Evolutionary conservation across 2,797 vertebrate genomes (phyloP).

Genomic region (Hyperoplus lanceolatus): DNA sequence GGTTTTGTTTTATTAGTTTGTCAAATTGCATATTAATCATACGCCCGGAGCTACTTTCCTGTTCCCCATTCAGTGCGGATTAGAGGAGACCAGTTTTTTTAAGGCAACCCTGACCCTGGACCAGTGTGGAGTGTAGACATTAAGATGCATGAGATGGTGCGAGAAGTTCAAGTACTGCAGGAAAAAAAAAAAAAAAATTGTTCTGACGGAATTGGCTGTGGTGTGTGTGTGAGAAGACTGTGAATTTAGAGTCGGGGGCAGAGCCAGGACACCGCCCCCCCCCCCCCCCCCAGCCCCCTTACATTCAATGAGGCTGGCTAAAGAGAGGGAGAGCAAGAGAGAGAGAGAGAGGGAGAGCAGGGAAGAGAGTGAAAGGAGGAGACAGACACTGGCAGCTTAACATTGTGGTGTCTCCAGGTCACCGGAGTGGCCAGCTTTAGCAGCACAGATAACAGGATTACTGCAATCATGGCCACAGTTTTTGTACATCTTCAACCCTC

Average conservation of each 20-base stretch:
- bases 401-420: conserved; percentile 86
- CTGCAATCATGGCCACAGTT: conserved; percentile 83
- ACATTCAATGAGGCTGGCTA: conserved; percentile 81
- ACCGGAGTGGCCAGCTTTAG: conserved; percentile 87
- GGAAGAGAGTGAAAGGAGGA: conserved; percentile 69
- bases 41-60: conserved; percentile 35
- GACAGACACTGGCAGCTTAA: conserved; percentile 85
- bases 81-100: conserved; percentile 35
- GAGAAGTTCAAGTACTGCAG: conserved; percentile 72
- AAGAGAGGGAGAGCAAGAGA: conserved; percentile 74
- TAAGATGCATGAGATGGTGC: conserved; percentile 77
- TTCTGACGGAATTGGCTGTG: conserved; percentile 80
- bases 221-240: conserved; percentile 81
- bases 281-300: conserved; percentile 70
- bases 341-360: conserved; percentile 70
- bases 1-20: conserved; percentile 67
- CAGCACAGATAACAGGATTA: conserved; percentile 90
- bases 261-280: conserved; percentile 64
- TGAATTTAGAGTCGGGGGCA: conserved; percentile 72
- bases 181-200: conserved; percentile 84
- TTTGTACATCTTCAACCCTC: conserved; percentile 77
- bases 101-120: conserved; percentile 58
- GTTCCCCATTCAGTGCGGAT: conserved; percentile 33
- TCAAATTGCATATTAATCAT: conserved; percentile 79
- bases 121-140: conserved; percentile 63